phyloP scores from a whole-genome alignment of 1,140 invertebrate species.

The Plodia interpunctella region DNA sequence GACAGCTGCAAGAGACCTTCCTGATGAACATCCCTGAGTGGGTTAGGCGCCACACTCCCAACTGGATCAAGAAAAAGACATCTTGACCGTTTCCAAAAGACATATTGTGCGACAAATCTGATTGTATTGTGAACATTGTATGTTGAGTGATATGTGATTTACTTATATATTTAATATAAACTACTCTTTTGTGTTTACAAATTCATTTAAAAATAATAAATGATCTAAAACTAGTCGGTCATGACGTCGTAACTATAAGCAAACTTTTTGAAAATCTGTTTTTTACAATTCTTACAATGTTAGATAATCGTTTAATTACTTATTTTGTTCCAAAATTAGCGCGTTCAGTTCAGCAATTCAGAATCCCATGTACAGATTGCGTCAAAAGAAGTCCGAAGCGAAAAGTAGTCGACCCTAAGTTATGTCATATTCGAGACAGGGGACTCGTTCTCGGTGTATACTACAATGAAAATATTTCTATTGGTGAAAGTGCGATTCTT shows the following conservation, averaged over 20 bases:
- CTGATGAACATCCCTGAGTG: conserved; percentile 52
- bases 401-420: conserved; percentile 42
- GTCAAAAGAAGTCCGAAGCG: conserved; percentile 24
- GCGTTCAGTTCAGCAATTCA: conserved; percentile 59
- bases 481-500: conserved; percentile 42
- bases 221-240: conserved; percentile 45
- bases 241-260: conserved; percentile 28
- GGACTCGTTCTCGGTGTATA: conserved; percentile 63
- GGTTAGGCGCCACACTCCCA: conserved; percentile 48
- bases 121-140: conserved; percentile 54
- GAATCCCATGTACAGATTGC: conserved; percentile 45
- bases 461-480: conserved; percentile 48
- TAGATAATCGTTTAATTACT: conserved; percentile 27
- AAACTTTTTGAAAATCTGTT: conserved; percentile 34
- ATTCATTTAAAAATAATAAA: conserved; percentile 36
- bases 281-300: conserved; percentile 47
- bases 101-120: conserved; percentile 47
- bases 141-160: conserved; percentile 60
- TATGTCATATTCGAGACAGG: conserved; percentile 43
- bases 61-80: conserved; percentile 65
- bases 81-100: conserved; percentile 67
- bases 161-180: conserved; percentile 39
- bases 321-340: conserved; percentile 23
- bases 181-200: conserved; percentile 23
- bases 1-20: conserved; percentile 82